Base-by-base conservation (phyloP, 2,888 invertebrate genomes). In the Globia sparganii region DNA sequence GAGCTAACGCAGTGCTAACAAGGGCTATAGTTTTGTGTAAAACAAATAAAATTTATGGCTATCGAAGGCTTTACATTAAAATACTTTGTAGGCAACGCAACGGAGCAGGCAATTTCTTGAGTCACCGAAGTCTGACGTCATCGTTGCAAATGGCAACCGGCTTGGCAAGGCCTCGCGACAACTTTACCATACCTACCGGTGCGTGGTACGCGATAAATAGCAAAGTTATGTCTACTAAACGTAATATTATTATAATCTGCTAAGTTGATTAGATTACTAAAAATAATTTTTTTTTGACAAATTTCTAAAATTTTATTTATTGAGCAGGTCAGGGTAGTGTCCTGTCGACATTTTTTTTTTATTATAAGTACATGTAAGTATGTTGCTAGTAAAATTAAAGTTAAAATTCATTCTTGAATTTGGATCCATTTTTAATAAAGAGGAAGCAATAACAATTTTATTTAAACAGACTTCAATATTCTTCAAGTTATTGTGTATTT, bases 71-170 rank as follows among this genome's bases (percentile, higher is more conserved):
- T 87, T 87, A 90, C 88, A 86, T 90, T 88, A 88, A 90, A 89
- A 90, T 88, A 90, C 87, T 89, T 88, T 87, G 89, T 89, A 86
- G 87, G 87, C 88, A 88, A 87, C 89, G 87, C 88, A 88, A 87
- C 89, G 80, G 81, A 86, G 86, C 87, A 87, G 83, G 84, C 82
- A 83, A 86, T 83, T 87, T 89, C 89, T 92, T 93, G 92, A 94
- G 92, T 94, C 93, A 94, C 91, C 86, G 85, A 80, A 78, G 83
- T 73, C 87, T 95, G 94, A 94, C 95, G 95, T 95, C 94, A 95
- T 89, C 78, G 88, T 87, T 92, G 92, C 92, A 93, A 94, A 94
- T 93, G 91, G 92, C 93, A 94, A 93, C 92, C 90, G 91, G 92
- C 91, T 89, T 90, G 89, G 91, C 94, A 92, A 94, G 94, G 93